Conservation (phyloP, 53 echinoderm and acorn worm genomes). For the Holothuria leucospilota region DNA sequence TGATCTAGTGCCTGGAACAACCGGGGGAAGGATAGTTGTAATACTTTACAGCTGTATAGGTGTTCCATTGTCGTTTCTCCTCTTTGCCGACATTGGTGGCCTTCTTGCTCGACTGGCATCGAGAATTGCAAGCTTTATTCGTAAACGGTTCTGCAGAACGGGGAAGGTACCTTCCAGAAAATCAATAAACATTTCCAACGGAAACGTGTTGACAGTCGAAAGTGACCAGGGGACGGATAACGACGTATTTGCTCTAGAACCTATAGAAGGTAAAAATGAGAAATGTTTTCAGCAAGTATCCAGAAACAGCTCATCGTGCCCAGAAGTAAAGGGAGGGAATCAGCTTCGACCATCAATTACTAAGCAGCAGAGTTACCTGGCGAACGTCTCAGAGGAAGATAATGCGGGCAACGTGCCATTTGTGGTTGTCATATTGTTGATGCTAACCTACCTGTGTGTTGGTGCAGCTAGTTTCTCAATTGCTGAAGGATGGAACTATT, state of each 20-base stretch:
- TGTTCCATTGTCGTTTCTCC: constrained; percentile 79
- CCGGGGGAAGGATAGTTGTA: constrained; percentile 58
- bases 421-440: constrained; percentile 52
- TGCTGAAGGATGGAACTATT: constrained; percentile 65
- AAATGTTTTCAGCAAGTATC: neutral
- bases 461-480: constrained; percentile 60
- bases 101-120: constrained; percentile 71
- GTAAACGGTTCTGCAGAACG: neutral
- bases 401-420: constrained; percentile 62
- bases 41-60: constrained; percentile 76
- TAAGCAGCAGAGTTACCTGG: constrained; percentile 36
- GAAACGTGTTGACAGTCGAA: neutral
- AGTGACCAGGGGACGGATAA: neutral
- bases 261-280: neutral
- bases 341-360: neutral
- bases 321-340: neutral
- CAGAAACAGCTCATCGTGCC: neutral
- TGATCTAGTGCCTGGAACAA: constrained; percentile 78
- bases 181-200: neutral
- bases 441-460: constrained; percentile 58
- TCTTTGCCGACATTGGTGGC: constrained; percentile 79
- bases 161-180: neutral
- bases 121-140: constrained; percentile 18
- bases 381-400: constrained; percentile 36
- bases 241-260: neutral